These are phyloP conservation scores for Trididemnum clinides DNA, from an alignment of 23 tunicate genomes.

Conservation along the genomic window DNA sequence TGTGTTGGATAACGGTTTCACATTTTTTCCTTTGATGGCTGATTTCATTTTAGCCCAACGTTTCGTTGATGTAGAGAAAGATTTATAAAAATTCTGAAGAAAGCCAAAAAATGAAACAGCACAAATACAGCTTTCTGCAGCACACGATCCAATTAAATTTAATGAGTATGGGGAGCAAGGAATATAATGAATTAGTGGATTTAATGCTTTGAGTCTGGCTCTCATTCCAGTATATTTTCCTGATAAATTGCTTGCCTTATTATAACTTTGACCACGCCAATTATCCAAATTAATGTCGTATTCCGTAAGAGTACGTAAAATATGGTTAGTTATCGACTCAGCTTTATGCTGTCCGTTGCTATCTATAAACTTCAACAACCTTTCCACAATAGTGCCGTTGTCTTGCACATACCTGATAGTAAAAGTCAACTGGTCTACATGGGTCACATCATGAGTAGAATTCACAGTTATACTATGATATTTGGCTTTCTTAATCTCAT, in stretches of 20 bases:
- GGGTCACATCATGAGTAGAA: constrained; percentile 21
- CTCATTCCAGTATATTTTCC: neutral
- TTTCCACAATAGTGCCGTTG: constrained; percentile 29
- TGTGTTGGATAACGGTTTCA: constrained; percentile 23
- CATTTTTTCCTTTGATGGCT: constrained; percentile 22
- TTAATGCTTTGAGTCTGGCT: neutral
- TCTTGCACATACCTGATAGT: constrained; percentile 11
- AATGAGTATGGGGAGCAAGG: constrained; percentile 17
- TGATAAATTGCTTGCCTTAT: constrained; percentile 7
- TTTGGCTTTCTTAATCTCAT: neutral
- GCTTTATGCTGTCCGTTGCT: neutral
- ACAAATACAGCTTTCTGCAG: neutral
- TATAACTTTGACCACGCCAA: constrained; percentile 25
- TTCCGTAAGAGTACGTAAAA: constrained; percentile 10
- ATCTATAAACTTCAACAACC: neutral
- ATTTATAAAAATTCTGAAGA: neutral
- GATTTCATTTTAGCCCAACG: constrained; percentile 26
- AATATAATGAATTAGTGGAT: neutral
- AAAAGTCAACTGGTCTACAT: constrained; percentile 19
- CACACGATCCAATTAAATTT: neutral
- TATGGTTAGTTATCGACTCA: neutral
- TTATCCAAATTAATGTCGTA: neutral
- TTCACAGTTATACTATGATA: neutral
- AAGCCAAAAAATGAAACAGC: neutral
- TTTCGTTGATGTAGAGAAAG: constrained; percentile 25